Evolutionary conservation across 2,113 vertebrate species (phyloP).

Genomic region (Dendropsophus ebraccatus): DNA sequence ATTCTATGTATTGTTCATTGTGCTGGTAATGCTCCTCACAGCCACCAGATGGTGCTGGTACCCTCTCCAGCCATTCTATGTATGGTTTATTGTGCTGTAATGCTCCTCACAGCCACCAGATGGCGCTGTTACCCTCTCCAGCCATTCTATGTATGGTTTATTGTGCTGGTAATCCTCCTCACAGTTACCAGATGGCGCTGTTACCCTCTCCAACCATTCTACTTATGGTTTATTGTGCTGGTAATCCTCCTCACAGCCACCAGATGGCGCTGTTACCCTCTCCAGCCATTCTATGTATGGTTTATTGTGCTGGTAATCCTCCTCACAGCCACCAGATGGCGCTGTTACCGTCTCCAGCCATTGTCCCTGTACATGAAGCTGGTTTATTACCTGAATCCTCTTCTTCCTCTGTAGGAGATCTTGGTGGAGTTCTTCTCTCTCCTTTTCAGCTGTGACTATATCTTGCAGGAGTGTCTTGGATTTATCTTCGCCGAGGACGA

Average conservation of each 20-base stretch:
- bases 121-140: not conserved
- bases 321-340: too few relatives aligned
- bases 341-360: too few relatives aligned
- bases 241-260: not conserved
- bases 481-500: conserved; percentile 80
- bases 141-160: not conserved
- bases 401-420: conserved; percentile 82
- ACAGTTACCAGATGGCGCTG: not conserved
- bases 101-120: too few relatives aligned
- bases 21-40: too few relatives aligned
- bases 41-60: too few relatives aligned
- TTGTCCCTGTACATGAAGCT: too few relatives aligned
- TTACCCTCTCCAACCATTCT: too few relatives aligned
- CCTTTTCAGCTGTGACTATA: conserved; percentile 69
- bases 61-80: not conserved
- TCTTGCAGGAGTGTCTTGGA: conserved; percentile 74
- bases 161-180: not conserved
- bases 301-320: too few relatives aligned
- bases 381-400: conserved; percentile 77
- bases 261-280: not conserved
- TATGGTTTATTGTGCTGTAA: not conserved
- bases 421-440: conserved; percentile 81
- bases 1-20: not conserved
- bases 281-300: too few relatives aligned
- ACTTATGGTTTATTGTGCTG: too few relatives aligned